Evolutionary conservation across 2,797 vertebrate genomes (phyloP), one percentile per base, ranked within the genome.

Genomic region (Bufotes viridis): DNA sequence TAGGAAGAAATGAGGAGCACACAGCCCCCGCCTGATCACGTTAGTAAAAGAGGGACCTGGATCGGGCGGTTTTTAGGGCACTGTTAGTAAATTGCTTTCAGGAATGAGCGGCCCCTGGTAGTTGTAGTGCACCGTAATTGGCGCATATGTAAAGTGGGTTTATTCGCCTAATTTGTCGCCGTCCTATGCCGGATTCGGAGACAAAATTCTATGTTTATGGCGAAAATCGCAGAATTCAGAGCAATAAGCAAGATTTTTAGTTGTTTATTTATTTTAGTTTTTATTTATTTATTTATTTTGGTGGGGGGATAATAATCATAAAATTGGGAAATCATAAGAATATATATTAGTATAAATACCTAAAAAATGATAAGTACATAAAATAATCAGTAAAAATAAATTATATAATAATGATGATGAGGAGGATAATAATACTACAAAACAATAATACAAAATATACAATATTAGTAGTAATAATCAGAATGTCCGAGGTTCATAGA

Each of bases 91-190:
- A 49, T 20, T 29, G 63, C 7, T 34, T 9, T 49, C 17, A 42
- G 58, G 65, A 60, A 58, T n/a, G 49, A 61, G 22, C 15, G 26
- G 51, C 61, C 7, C 2, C 76, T 20, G 14, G 57, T 86, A 82
- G 81, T 42, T 42, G 42, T 78, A 89, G 80, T n/a, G 26, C 65
- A 49, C 29, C 53, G 58, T 81, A 81, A 67, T 61, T 81, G 53
- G 51, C 8, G 72, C 70, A 61, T 75, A 78, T 82, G 67, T 57
- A 51, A 78, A 78, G 24, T 58, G 84, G 84, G 70, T 78, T 89
- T 76, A 58, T 57, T 69, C 8, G 42, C 15, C n/a, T 81, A 86
- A 75, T 29, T 13, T 7, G 2, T 63, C 22, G 34, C 15, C 15
- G 70, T 74, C 80, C 60, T 63, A 8, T 63, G 12, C 7, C 3